phyloP scores from a whole-genome alignment of 2,797 vertebrate species.

The Rhynchotus rufescens region DNA sequence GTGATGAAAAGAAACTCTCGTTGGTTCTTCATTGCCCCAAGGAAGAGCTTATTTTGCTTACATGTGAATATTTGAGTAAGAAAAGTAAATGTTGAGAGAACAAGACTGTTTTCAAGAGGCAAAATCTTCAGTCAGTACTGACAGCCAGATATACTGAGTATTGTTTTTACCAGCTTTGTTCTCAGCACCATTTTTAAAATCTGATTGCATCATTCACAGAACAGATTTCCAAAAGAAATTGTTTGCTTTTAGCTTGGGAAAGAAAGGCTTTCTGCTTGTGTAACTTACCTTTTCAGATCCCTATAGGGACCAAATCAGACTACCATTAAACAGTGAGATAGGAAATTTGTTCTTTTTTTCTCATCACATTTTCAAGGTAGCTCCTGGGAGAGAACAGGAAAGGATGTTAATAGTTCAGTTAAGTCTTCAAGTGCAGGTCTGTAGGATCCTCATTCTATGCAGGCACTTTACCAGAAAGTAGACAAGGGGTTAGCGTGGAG shows the following conservation, averaged over 20 bases:
- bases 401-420: neutral
- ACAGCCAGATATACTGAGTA: neutral
- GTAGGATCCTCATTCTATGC: neutral
- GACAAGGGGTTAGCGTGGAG: neutral
- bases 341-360: neutral
- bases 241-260: neutral
- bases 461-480: neutral
- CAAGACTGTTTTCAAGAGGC: neutral
- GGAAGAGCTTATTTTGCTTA: neutral
- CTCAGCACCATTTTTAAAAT: constrained; percentile 18
- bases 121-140: neutral
- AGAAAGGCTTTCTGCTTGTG: neutral
- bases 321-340: neutral
- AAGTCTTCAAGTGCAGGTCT: neutral
- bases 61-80: neutral
- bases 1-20: neutral
- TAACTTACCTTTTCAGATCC: neutral
- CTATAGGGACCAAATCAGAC: neutral
- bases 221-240: constrained; percentile 13
- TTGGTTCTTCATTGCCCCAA: neutral
- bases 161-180: constrained; percentile 15
- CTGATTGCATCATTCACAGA: neutral
- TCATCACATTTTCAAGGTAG: neutral
- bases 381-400: neutral
- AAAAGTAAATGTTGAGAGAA: constrained; percentile 25